Evolutionary conservation across 2,113 vertebrate species (phyloP).

Genomic region (Hystrix cristata): DNA sequence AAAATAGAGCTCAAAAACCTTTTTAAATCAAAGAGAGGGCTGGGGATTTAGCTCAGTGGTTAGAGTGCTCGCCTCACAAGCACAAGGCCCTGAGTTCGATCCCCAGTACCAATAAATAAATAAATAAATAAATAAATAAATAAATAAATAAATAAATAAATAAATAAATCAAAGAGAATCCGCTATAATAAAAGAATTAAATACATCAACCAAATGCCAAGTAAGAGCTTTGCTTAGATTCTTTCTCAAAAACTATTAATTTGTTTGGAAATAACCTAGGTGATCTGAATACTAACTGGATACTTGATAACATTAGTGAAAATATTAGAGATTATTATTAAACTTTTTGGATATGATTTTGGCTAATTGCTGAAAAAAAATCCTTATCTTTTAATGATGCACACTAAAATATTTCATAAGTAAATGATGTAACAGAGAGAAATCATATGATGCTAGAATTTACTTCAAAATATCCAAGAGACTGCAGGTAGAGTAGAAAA

Average conservation of each 20-base stretch:
- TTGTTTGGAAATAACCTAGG: background rate
- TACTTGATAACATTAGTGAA: slow-evolving; percentile 10
- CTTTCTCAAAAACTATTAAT: slow-evolving; percentile 14
- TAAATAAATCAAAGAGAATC: background rate
- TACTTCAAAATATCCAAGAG: slow-evolving; percentile 49
- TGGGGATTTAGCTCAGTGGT: too few species aligned
- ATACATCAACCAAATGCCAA: background rate
- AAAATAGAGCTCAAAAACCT: slow-evolving; percentile 35
- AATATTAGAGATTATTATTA: slow-evolving; percentile 38
- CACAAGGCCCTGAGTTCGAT: too few species aligned
- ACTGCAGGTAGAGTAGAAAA: background rate
- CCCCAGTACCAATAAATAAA: too few species aligned
- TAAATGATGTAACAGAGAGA: slow-evolving; percentile 3
- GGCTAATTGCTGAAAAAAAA: background rate
- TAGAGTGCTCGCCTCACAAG: too few species aligned
- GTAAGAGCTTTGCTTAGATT: background rate
- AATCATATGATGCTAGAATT: background rate
- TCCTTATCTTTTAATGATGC: background rate
- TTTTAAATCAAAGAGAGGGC: background rate
- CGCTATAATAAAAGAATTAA: slow-evolving; percentile 51
- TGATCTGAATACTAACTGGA: slow-evolving; percentile 22
- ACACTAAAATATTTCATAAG: background rate
- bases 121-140: too few species aligned
- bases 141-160: too few species aligned
- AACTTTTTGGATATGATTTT: slow-evolving; percentile 6